Percentiles rank a stretch among this genome's conserved stretches.
phyloP scores from a whole-genome alignment of 2,797 vertebrate genomes.

The Premnoplex brunnescens region DNA sequence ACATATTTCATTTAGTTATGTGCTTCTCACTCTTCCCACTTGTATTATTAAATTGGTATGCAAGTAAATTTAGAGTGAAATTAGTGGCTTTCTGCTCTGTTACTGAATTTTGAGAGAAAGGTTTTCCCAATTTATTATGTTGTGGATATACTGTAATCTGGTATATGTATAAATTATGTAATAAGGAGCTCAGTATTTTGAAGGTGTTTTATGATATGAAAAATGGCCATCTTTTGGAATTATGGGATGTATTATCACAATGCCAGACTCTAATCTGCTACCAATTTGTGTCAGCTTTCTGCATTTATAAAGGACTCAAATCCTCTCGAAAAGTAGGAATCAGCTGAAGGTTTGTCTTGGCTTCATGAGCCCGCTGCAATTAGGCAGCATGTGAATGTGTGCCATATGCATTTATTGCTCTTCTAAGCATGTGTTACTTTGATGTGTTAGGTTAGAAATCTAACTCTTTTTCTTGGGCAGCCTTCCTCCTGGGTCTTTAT shows the following conservation, averaged over 20 bases:
- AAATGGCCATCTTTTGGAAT: conserved; percentile 74
- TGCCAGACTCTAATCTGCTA: conserved; percentile 76
- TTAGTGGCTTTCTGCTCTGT: neutral
- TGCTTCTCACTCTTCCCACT: conserved; percentile 11
- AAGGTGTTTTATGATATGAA: conserved; percentile 55
- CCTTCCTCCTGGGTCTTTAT: conserved; percentile 87
- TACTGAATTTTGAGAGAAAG: conserved; percentile 57
- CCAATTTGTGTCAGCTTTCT: conserved; percentile 79
- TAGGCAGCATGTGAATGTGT: conserved; percentile 81
- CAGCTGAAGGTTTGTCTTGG: conserved; percentile 77
- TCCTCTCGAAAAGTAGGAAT: conserved; percentile 75
- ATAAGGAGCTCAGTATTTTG: conserved; percentile 67
- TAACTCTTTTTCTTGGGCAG: conserved; percentile 81
- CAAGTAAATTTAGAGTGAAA: conserved; percentile 39
- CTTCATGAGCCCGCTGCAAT: conserved; percentile 80
- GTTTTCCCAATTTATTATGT: conserved; percentile 38
- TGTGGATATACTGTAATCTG: conserved; percentile 43
- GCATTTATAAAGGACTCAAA: conserved; percentile 70
- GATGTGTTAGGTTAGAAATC: conserved; percentile 85
- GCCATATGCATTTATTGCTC: conserved; percentile 82
- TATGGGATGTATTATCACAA: conserved; percentile 69
- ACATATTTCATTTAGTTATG: neutral
- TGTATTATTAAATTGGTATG: neutral
- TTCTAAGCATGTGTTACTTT: conserved; percentile 87
- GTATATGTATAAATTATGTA: conserved; percentile 40